Conservation (phyloP, 2,113 vertebrate genomes). For the Helogale parvula region DNA sequence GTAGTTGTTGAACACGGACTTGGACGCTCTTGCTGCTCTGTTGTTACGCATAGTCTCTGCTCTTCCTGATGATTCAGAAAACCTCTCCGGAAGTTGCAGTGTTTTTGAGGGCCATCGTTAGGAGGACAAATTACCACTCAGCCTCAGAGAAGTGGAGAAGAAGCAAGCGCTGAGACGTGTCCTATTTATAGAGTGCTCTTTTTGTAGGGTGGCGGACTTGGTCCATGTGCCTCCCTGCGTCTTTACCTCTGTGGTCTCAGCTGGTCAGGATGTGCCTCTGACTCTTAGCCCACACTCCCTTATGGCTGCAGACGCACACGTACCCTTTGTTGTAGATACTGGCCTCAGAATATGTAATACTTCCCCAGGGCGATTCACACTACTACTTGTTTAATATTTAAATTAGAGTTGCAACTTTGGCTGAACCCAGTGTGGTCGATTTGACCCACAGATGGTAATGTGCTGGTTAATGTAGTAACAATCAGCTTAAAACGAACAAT, state of each 20-base stretch:
- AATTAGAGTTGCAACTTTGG: neutral
- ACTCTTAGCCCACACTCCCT: neutral
- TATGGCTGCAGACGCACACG: fast-evolving
- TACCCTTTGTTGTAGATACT: neutral
- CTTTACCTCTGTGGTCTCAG: neutral
- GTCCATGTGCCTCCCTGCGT: no score
- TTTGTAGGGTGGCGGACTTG: neutral
- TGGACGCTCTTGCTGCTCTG: neutral
- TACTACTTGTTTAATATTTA: neutral
- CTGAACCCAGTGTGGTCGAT: neutral
- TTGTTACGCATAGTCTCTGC: neutral
- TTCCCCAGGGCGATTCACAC: neutral
- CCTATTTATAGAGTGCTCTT: neutral
- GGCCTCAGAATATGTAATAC: neutral
- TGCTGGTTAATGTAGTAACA: neutral
- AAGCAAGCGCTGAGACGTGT: neutral
- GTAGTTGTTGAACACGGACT: neutral
- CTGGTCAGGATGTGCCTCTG: neutral
- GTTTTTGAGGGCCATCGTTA: neutral
- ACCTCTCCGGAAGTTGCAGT: neutral
- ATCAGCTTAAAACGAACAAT: neutral
- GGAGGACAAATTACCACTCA: fast-evolving
- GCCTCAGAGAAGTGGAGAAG: neutral
- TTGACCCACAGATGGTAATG: neutral
- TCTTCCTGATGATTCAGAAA: neutral